These are phyloP conservation scores for Rotaria macrura DNA, from an alignment of 2,888 invertebrate genomes.

Conservation along the genomic window DNA sequence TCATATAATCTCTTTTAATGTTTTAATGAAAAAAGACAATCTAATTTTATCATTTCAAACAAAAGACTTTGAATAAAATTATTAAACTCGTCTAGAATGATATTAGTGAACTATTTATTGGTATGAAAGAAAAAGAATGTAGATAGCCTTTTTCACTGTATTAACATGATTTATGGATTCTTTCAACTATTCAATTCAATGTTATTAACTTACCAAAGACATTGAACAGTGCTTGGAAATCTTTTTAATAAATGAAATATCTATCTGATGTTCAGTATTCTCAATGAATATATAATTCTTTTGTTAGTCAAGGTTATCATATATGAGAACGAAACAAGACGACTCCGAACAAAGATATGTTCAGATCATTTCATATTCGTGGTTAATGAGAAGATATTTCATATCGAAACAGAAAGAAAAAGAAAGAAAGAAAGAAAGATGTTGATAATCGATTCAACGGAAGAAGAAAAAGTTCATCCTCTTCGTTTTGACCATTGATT, in stretches of 20 bases:
- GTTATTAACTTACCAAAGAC: too few species aligned
- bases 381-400: neutral
- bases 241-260: too few species aligned
- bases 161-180: too few species aligned
- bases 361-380: neutral
- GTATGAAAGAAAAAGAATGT: too few species aligned
- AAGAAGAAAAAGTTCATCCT: neutral
- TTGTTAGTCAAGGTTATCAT: too few species aligned
- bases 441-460: neutral
- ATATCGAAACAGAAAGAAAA: neutral
- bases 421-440: neutral
- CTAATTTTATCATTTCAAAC: neutral
- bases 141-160: too few species aligned
- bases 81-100: neutral
- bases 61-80: neutral
- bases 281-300: too few species aligned
- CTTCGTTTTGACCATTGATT: neutral
- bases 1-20: neutral
- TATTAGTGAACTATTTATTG: too few species aligned
- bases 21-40: neutral
- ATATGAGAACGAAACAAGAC: neutral
- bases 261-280: too few species aligned
- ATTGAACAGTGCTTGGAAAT: too few species aligned
- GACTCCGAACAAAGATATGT: neutral
- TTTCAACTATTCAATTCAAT: too few species aligned